Evolutionary conservation across 2,797 vertebrate species (phyloP).

Genomic region (Pantherophis vulpinus): DNA sequence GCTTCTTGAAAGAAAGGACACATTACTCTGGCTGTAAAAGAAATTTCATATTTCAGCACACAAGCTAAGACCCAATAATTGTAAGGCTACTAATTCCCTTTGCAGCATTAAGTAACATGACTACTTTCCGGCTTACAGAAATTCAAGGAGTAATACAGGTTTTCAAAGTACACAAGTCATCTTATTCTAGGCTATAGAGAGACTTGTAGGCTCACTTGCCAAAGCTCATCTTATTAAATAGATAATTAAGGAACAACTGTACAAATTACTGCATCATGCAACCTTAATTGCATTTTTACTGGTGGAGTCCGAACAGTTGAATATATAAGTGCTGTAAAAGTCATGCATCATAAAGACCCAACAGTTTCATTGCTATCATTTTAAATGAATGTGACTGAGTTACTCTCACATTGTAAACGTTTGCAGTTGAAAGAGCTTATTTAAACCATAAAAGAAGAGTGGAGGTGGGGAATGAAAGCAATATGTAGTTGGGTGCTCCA

Average conservation of each 20-base stretch:
- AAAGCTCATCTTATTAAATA: background rate
- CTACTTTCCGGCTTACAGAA: constrained; percentile 39
- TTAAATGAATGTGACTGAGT: background rate
- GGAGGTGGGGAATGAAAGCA: background rate
- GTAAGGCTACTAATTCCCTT: constrained; percentile 41
- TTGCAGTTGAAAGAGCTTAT: background rate
- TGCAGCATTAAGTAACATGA: constrained; percentile 40
- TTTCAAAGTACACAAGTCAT: constrained; percentile 35
- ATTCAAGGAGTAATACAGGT: constrained; percentile 48
- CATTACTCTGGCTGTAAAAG: constrained; percentile 59
- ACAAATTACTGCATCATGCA: background rate
- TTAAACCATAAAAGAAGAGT: background rate
- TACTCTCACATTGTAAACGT: background rate
- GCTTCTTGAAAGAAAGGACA: constrained; percentile 43
- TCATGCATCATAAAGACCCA: background rate
- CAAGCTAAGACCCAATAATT: constrained; percentile 46
- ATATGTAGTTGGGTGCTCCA: constrained; percentile 20
- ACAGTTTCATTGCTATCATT: background rate
- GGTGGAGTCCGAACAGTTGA: background rate
- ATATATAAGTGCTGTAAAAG: background rate
- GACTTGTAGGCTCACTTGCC: background rate
- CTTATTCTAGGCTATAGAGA: background rate
- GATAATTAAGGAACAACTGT: background rate
- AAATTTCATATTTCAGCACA: constrained; percentile 52
- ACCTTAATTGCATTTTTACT: background rate